phyloP scores from a whole-genome alignment of 2,113 vertebrate genomes.

The Hiodon alosoides region DNA sequence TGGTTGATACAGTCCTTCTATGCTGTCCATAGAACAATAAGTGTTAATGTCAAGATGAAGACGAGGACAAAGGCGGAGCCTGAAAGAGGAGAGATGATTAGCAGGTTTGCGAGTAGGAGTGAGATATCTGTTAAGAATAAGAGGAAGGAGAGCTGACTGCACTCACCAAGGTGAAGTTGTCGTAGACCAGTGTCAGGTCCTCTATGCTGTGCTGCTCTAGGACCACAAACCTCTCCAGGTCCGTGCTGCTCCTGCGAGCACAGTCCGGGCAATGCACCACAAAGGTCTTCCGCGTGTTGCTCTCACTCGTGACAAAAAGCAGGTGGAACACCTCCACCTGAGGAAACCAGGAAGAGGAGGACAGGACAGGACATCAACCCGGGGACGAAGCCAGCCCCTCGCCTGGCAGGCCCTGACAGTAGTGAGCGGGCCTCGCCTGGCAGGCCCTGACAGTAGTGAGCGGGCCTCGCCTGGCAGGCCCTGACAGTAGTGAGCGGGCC shows the following conservation, averaged over 20 bases:
- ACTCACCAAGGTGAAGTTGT: conserved; percentile 98
- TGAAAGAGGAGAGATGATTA: conserved; percentile 38
- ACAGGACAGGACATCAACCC: background rate
- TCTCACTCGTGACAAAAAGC: conserved; percentile 95
- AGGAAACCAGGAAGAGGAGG: conserved; percentile 29
- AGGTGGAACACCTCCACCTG: conserved; percentile 98
- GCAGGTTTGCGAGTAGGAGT: too few species aligned
- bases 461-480: conserved; percentile 84
- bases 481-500: conserved; percentile 95
- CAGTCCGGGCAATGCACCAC: conserved; percentile 97
- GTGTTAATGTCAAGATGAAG: conserved; percentile 81
- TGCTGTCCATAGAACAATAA: conserved; percentile 72
- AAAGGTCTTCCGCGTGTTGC: conserved; percentile 85
- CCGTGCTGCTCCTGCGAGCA: conserved; percentile 84
- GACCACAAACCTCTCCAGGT: conserved; percentile 94
- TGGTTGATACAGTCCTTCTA: conserved; percentile 51
- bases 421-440: conserved; percentile 1
- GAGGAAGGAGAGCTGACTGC: background rate
- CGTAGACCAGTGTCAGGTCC: conserved; percentile 94
- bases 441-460: too few species aligned
- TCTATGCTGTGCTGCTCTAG: conserved; percentile 97
- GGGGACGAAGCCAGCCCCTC: conserved; percentile 1
- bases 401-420: background rate
- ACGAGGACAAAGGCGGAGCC: conserved; percentile 92
- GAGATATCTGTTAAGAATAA: background rate